These are phyloP conservation scores for Prinia subflava DNA, from an alignment of 2,113 vertebrate genomes.

Conservation along the genomic window DNA sequence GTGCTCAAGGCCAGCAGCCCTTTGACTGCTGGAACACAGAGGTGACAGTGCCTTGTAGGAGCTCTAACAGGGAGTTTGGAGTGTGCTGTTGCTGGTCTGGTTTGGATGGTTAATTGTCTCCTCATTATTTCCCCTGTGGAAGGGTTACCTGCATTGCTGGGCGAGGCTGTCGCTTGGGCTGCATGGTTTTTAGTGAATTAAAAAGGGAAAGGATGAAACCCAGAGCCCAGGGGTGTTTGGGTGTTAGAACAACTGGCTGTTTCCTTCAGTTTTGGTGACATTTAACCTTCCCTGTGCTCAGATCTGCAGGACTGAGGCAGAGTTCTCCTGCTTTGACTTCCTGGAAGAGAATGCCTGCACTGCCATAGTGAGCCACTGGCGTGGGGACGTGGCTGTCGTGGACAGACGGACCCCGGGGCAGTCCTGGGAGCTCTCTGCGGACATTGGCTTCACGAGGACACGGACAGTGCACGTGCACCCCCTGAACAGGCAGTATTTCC, in stretches of 20 bases:
- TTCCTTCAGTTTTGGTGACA: fast-evolving
- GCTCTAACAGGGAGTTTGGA: neutral
- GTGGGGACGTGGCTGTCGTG: slow-evolving; percentile 74
- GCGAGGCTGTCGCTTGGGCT: neutral
- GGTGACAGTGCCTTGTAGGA: neutral
- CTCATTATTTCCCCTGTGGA: neutral
- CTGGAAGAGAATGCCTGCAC: slow-evolving; percentile 73
- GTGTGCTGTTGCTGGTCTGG: neutral
- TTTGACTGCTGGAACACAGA: neutral
- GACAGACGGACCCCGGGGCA: slow-evolving; percentile 80
- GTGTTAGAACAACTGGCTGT: fast-evolving
- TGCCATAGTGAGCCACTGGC: slow-evolving; percentile 74
- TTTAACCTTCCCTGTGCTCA: slow-evolving; percentile 21
- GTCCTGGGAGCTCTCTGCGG: slow-evolving; percentile 67
- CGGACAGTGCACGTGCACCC: slow-evolving; percentile 86
- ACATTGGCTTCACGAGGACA: slow-evolving; percentile 60
- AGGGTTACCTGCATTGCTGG: neutral
- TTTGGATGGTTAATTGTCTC: neutral
- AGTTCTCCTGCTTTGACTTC: slow-evolving; percentile 84
- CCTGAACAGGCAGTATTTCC: slow-evolving; percentile 78
- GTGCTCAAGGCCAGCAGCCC: neutral
- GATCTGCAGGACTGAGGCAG: slow-evolving; percentile 73
- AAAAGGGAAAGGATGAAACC: neutral
- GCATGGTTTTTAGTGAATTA: neutral
- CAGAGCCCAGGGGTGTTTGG: neutral